Evolutionary conservation across 2,113 vertebrate species (phyloP), one percentile per base, ranked within the genome.

Genomic region (Sula dactylatra): DNA sequence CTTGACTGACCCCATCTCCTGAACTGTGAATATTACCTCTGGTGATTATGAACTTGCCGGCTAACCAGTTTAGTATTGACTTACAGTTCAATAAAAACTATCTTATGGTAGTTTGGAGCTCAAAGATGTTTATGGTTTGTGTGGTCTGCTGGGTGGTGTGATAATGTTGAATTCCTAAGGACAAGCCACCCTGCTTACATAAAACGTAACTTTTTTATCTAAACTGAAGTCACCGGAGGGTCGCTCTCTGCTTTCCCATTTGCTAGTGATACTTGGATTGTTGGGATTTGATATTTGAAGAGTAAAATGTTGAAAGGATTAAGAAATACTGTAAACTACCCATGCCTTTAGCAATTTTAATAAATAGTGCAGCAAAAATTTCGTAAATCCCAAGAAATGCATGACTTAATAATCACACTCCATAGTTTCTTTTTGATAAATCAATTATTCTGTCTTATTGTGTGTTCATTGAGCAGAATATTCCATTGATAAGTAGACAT

Each of bases 31-130:
- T 96, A 91, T 91, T 94, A 95, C 71, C 71, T 88, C 66, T 97
- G 66, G 50, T 97, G 95, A 95, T 96, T 94, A 97, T 91, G 92
- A 96, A 95, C 88, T 97, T 91, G 78, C 80, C 45, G 82, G 66
- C 66, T 96, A 97, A 97, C 88, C 73, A 40, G 88, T 49, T 96
- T 94, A 97, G 66, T 94, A 97, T 95, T 95, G 94, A 96, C 61
- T 91, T 80, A 26, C 26, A 49, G 40, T 44, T 94, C 94, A 91
- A 90, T 97, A 96, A 90, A 87, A 94, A 52, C 66, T 82, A 26
- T 90, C 71, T 82, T 55, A 40, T 36, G 89, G 36, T 58, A 77
- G 64, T 94, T 88, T 56, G 82, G 86, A 94, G 54, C 72, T 79
- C 78, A 65, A 45, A 87, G 70, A 84, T 17, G 3, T 90, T 86